Evolutionary conservation across 2,797 vertebrate genomes (phyloP).

Genomic region (Taeniopygia guttata): DNA sequence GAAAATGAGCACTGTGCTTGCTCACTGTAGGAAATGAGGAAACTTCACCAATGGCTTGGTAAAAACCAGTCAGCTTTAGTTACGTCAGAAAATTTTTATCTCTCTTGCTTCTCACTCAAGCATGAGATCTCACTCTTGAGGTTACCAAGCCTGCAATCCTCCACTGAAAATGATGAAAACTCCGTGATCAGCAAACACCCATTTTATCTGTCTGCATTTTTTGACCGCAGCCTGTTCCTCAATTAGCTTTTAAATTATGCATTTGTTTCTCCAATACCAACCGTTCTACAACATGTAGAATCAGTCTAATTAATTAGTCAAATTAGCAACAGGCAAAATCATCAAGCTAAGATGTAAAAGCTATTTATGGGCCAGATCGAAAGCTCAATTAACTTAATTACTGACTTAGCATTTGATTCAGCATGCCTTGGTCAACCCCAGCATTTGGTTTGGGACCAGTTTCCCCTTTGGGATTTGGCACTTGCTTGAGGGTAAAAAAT

Average conservation of each 20-base stretch:
- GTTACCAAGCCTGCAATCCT: neutral
- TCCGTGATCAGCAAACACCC: neutral
- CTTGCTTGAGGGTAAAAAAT: rapidly evolving
- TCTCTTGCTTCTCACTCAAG: neutral
- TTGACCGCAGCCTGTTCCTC: neutral
- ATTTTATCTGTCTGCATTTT: neutral
- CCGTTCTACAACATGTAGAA: neutral
- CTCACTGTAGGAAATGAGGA: neutral
- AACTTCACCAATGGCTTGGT: neutral
- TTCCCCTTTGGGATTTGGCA: neutral
- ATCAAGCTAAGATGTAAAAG: neutral
- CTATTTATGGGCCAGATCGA: neutral
- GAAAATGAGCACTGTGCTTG: neutral
- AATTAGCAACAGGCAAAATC: slow-evolving; percentile 6
- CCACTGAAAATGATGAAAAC: neutral
- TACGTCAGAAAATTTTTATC: neutral
- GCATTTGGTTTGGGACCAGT: rapidly evolving
- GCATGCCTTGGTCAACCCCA: rapidly evolving
- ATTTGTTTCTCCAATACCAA: neutral
- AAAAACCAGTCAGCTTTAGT: neutral
- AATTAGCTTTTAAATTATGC: slow-evolving; percentile 37
- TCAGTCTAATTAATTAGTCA: slow-evolving; percentile 23
- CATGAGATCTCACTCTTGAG: neutral
- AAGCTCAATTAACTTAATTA: neutral
- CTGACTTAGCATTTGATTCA: neutral